phyloP scores from a whole-genome alignment of 2,113 vertebrate genomes.

The Thermophis baileyi region DNA sequence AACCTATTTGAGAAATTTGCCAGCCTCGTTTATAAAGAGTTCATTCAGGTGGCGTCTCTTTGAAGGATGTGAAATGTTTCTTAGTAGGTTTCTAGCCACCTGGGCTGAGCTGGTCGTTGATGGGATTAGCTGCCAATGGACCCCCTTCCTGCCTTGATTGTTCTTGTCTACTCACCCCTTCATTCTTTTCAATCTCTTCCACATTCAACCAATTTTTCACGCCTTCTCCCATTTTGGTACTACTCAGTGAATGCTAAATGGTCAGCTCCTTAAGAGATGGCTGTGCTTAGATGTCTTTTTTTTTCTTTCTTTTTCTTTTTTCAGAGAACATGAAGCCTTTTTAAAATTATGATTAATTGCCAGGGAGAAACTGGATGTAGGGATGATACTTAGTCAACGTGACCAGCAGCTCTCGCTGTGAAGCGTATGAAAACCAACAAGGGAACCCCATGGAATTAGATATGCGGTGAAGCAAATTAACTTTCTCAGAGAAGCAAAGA shows the following conservation, averaged over 20 bases:
- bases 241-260: not conserved
- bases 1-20: not conserved
- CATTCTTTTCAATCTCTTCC: not conserved
- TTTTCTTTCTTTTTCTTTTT: not conserved
- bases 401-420: conserved; percentile 16
- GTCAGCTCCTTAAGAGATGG: not conserved
- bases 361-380: conserved; percentile 7
- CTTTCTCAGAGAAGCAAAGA: not conserved
- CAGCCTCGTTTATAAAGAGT: not conserved
- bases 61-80: not conserved
- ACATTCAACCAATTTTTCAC: not conserved
- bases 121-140: not conserved
- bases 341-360: not conserved
- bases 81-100: not conserved
- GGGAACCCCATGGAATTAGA: conserved; percentile 2
- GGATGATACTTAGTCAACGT: conserved; percentile 2
- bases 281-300: not conserved
- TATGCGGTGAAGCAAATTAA: conserved; percentile 3
- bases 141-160: not conserved
- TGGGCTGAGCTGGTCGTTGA: not conserved
- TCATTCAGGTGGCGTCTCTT: not conserved
- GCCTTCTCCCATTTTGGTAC: not conserved
- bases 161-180: not conserved
- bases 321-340: not conserved
- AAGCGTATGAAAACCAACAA: conserved; percentile 24